Evolutionary conservation across 2,888 invertebrate species (phyloP).

Genomic region (Nebria salina): DNA sequence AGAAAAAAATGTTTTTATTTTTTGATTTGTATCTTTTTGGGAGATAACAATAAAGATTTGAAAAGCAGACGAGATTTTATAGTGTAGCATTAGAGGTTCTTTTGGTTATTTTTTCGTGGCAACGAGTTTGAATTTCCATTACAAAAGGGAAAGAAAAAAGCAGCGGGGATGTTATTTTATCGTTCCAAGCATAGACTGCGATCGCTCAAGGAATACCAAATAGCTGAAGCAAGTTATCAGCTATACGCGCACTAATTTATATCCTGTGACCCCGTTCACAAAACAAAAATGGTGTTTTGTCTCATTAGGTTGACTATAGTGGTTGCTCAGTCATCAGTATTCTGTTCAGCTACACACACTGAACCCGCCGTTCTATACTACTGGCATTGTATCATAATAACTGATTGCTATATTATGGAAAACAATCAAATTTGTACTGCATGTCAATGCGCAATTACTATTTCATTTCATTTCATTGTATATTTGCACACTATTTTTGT

Average conservation of each 20-base stretch:
- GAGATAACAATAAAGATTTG: conserved; percentile 9
- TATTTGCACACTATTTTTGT: no score
- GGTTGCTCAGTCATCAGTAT: conserved; percentile 36
- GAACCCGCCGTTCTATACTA: background rate
- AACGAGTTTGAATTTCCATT: conserved; percentile 36
- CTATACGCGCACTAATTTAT: conserved; percentile 52
- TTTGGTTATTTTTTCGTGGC: conserved; percentile 11
- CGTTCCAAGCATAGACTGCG: conserved; percentile 18
- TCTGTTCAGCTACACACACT: background rate
- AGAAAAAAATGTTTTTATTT: background rate
- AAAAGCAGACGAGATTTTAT: background rate
- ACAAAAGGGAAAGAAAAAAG: conserved; percentile 34
- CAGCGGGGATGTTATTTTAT: conserved; percentile 41
- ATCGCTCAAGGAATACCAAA: conserved; percentile 36
- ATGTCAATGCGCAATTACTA: background rate
- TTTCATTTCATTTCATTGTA: background rate
- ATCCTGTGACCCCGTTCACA: conserved; percentile 50
- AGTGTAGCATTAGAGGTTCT: conserved; percentile 12
- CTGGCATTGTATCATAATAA: background rate
- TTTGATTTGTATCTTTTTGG: conserved; percentile 1
- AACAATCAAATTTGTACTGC: conserved; percentile 5
- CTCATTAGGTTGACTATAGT: conserved; percentile 50
- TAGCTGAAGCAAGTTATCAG: conserved; percentile 19
- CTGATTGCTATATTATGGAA: background rate
- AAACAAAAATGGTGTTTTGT: conserved; percentile 54